A percentile compares a stretch with the other conserved stretches of the same genome.
phyloP scores from a whole-genome alignment of 2,888 invertebrate species.

The Anthrax anthrax region DNA sequence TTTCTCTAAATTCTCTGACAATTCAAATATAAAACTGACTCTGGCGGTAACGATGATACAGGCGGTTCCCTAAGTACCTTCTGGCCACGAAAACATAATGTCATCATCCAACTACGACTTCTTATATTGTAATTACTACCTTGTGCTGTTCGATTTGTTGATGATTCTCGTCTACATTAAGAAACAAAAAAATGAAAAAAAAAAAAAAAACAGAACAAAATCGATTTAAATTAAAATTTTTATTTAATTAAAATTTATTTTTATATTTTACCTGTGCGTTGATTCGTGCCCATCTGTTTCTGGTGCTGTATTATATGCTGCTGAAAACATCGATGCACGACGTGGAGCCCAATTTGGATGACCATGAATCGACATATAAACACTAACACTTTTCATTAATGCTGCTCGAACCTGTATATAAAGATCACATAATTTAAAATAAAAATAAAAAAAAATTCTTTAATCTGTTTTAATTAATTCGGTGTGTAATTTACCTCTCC shows the following conservation, averaged over 20 bases:
- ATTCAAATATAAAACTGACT: conserved; percentile 37
- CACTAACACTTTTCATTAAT: conserved; percentile 34
- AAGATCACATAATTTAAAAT: background rate
- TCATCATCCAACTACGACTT: conserved; percentile 23
- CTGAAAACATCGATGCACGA: conserved; percentile 32
- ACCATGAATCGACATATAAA: conserved; percentile 34
- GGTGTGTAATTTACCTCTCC: conserved; percentile 68
- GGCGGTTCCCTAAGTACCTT: conserved; percentile 34
- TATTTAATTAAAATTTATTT: conserved; percentile 14
- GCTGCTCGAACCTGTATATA: conserved; percentile 33
- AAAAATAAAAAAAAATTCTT: no score
- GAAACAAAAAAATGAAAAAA: background rate
- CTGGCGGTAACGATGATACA: conserved; percentile 32
- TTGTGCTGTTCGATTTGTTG: conserved; percentile 8
- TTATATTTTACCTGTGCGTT: conserved; percentile 14
- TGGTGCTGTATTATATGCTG: conserved; percentile 29
- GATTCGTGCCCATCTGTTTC: conserved; percentile 29
- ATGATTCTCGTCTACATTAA: conserved; percentile 8
- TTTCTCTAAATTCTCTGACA: conserved; percentile 36
- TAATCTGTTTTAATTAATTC: no score
- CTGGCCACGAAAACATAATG: conserved; percentile 31
- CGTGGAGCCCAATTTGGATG: conserved; percentile 32
- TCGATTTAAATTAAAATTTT: no score
- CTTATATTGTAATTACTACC: conserved; percentile 11
- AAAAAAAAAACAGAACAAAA: background rate